Evolutionary conservation across 2,797 vertebrate species (phyloP).

Genomic region (Tokudaia tokunoshimensis): DNA sequence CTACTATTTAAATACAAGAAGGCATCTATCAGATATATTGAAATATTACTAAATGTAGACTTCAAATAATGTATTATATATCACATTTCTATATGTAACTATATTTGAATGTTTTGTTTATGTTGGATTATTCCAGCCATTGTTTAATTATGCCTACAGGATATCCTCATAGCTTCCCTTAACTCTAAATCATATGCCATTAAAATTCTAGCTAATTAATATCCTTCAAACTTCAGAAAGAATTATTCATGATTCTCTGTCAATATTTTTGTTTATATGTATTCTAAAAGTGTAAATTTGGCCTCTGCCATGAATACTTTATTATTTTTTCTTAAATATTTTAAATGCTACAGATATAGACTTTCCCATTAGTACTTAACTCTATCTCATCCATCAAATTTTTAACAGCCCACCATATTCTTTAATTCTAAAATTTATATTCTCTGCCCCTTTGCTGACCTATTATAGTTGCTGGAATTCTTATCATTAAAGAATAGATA

Average conservation of each 20-base stretch:
- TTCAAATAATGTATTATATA: background rate
- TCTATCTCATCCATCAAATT: background rate
- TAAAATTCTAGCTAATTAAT: conserved; percentile 14
- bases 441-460: background rate
- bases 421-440: background rate
- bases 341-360: background rate
- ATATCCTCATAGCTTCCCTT: background rate
- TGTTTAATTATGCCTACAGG: background rate
- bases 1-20: background rate
- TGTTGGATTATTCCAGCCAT: background rate
- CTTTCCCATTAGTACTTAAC: background rate
- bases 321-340: background rate
- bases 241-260: background rate
- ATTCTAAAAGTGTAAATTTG: background rate
- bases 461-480: background rate
- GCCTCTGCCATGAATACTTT: background rate
- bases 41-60: background rate
- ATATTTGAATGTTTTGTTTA: background rate
- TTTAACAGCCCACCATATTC: background rate
- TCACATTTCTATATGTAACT: background rate
- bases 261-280: background rate
- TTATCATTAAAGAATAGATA: background rate
- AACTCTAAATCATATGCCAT: background rate
- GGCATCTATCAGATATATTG: background rate
- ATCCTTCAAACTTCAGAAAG: background rate